A percentile compares a stretch with the other conserved stretches of the same genome.
These are phyloP conservation scores for Flabesymbios commensalis DNA, from an alignment of 2,888 invertebrate species.

Conservation along the genomic window DNA sequence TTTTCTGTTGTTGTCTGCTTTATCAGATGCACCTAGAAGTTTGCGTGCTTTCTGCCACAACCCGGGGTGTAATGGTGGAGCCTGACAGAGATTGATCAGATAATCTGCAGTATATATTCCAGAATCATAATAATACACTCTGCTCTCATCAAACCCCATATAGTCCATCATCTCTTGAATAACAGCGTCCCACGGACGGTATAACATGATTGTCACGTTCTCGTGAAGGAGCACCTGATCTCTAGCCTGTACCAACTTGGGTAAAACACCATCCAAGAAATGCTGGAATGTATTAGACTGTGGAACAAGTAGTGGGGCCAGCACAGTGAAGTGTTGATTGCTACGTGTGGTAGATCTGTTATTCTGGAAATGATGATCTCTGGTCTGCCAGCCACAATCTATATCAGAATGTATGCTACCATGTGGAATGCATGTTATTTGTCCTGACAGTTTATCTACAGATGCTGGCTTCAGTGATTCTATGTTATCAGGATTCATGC, in stretches of 20 bases:
- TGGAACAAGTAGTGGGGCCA: slow-evolving; percentile 24
- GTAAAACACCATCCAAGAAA: slow-evolving; percentile 29
- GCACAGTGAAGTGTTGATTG: too few species aligned
- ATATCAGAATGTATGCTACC: too few species aligned
- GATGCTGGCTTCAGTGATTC: too few species aligned
- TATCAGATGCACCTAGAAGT: slow-evolving; percentile 2
- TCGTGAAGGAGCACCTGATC: background rate
- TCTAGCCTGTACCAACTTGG: slow-evolving; percentile 21
- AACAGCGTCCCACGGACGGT: slow-evolving; percentile 13
- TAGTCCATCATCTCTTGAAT: slow-evolving; percentile 10
- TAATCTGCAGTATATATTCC: slow-evolving; percentile 7
- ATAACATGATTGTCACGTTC: slow-evolving; percentile 13
- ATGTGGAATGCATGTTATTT: too few species aligned
- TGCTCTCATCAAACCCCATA: slow-evolving; percentile 7
- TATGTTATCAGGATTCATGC: too few species aligned
- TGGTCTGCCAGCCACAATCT: too few species aligned
- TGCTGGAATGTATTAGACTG: slow-evolving; percentile 26
- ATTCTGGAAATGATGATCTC: too few species aligned
- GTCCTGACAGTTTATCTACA: too few species aligned
- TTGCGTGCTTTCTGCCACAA: slow-evolving; percentile 15
- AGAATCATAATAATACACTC: slow-evolving; percentile 4
- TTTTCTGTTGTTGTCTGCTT: background rate
- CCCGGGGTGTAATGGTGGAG: slow-evolving; percentile 19
- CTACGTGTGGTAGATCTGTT: too few species aligned
- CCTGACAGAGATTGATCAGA: slow-evolving; percentile 14